Evolutionary conservation across 2,113 vertebrate genomes (phyloP).

Genomic region (Mugil cephalus): DNA sequence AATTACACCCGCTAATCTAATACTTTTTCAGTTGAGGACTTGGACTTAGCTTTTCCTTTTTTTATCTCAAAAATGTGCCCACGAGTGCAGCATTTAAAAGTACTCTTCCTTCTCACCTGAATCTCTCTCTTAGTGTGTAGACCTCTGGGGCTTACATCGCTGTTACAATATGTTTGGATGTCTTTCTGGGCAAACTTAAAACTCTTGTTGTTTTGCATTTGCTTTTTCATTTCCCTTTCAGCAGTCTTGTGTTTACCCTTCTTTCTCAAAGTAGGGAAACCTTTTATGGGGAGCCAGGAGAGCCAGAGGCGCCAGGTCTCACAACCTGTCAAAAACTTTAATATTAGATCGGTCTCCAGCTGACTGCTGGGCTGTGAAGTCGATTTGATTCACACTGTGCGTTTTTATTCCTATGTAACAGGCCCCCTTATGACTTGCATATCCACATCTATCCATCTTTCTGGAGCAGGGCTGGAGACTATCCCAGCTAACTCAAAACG

Average conservation of each 20-base stretch:
- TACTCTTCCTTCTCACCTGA: too few species aligned
- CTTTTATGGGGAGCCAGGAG: neutral
- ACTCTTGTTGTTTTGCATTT: neutral
- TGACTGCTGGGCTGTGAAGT: neutral
- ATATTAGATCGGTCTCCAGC: too few species aligned
- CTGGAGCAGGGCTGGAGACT: too few species aligned
- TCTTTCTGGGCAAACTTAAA: neutral
- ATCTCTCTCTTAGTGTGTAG: too few species aligned
- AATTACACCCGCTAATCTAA: too few species aligned
- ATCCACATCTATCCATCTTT: too few species aligned
- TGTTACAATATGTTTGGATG: neutral
- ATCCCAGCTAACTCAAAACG: too few species aligned
- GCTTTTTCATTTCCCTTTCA: neutral
- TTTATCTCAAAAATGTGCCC: too few species aligned
- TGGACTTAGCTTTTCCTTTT: too few species aligned
- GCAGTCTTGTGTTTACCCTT: conserved; percentile 2
- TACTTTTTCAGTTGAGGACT: too few species aligned
- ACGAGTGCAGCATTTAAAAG: too few species aligned
- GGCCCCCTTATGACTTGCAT: too few species aligned
- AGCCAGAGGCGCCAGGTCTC: conserved; percentile 2
- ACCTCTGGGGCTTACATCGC: neutral
- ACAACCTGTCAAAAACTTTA: neutral
- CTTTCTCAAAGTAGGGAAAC: neutral
- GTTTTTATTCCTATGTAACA: neutral
- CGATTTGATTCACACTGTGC: neutral